These are phyloP conservation scores for Ellobium chinense DNA, from an alignment of 2,888 invertebrate genomes.

Conservation along the genomic window DNA sequence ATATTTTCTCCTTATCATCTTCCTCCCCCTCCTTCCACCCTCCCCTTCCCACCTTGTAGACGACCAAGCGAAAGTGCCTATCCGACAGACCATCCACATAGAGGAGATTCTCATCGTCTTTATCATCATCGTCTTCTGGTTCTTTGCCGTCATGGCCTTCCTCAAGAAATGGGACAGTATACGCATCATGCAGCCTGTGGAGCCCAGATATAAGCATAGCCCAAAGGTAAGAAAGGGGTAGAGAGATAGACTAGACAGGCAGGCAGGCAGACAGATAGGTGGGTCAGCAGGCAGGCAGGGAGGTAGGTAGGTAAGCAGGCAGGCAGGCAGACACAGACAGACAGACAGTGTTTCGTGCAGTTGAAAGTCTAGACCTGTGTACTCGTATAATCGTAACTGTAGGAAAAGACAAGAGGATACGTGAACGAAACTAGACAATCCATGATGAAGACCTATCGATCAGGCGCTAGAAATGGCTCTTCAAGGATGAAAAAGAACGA, in stretches of 20 bases:
- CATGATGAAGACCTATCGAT: too few relatives aligned
- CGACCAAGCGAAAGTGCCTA: conserved; percentile 38
- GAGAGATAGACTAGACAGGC: not conserved
- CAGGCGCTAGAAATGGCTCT: too few relatives aligned
- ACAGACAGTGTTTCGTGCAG: too few relatives aligned
- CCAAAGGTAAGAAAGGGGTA: conserved; percentile 60
- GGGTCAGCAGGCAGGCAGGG: too few relatives aligned
- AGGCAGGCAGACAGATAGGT: too few relatives aligned
- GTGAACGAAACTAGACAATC: too few relatives aligned
- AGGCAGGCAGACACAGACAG: too few relatives aligned
- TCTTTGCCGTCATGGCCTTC: conserved; percentile 72
- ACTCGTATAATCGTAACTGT: too few relatives aligned
- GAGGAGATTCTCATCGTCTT: conserved; percentile 69
- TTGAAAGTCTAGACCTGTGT: too few relatives aligned
- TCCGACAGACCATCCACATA: conserved; percentile 56
- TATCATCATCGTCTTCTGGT: conserved; percentile 71
- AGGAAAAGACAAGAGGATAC: too few relatives aligned
- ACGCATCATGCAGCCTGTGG: conserved; percentile 74
- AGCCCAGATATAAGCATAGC: conserved; percentile 71
- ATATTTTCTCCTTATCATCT: too few relatives aligned
- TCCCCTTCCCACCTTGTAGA: conserved; percentile 36
- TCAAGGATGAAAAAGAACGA: not conserved
- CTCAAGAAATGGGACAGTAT: conserved; percentile 76
- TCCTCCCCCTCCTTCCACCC: conserved; percentile 8
- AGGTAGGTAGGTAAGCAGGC: too few relatives aligned